Evolutionary conservation across 37 sponge, comb jelly and placozoan genomes (phyloP).

Genomic region (Cliona cf. orientalis): DNA sequence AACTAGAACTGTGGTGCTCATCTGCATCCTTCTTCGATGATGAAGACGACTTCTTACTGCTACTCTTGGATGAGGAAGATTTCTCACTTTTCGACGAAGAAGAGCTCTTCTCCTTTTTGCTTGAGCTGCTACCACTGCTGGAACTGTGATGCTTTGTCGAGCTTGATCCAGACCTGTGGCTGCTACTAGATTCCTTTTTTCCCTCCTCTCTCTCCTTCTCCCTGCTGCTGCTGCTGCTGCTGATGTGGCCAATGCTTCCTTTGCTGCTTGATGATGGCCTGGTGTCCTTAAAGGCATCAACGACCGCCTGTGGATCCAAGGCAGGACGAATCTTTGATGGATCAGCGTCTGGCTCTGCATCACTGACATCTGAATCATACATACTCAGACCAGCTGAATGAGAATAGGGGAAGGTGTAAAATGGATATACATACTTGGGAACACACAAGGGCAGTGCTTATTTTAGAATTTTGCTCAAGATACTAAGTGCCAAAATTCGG

Average conservation of each 20-base stretch:
- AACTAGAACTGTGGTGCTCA: too few species aligned
- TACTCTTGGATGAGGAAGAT: too few species aligned
- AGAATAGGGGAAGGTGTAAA: neutral
- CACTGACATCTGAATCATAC: conserved; percentile 54
- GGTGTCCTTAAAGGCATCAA: conserved; percentile 12
- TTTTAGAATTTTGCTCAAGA: too few species aligned
- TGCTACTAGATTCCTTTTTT: neutral
- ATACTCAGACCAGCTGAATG: conserved; percentile 30
- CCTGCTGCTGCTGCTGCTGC: neutral
- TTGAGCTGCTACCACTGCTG: too few species aligned
- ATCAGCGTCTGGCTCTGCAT: conserved; percentile 16
- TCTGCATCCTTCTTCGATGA: too few species aligned
- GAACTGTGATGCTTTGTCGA: too few species aligned
- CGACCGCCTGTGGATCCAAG: conserved; percentile 1
- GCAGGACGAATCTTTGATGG: neutral
- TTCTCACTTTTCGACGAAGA: too few species aligned
- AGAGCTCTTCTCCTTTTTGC: too few species aligned
- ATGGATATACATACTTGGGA: neutral
- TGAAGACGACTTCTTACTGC: too few species aligned
- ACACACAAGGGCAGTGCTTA: too few species aligned
- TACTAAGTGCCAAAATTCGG: too few species aligned
- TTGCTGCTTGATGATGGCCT: neutral
- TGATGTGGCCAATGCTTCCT: neutral
- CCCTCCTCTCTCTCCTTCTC: conserved; percentile 10
- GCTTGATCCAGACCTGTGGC: neutral